phyloP scores from a whole-genome alignment of 2,888 invertebrate genomes.

The Cephus rjabovi region DNA sequence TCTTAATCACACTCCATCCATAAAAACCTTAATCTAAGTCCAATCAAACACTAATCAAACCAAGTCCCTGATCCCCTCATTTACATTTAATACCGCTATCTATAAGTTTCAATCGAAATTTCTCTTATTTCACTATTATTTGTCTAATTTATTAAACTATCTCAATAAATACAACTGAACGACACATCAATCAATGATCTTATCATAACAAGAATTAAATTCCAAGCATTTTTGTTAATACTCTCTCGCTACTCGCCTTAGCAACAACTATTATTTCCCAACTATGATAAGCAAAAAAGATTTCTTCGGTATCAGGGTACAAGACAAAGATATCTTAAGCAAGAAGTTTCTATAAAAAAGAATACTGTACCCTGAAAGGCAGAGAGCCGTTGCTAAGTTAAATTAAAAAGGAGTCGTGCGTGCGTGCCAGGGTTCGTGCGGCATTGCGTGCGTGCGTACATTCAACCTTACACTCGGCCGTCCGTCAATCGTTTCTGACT shows the following conservation, averaged over 20 bases:
- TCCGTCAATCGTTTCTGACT: constrained; percentile 1
- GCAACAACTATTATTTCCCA: not conserved
- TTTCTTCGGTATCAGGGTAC: not conserved
- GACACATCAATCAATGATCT: not conserved
- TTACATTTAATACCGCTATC: not conserved
- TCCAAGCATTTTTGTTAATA: not conserved
- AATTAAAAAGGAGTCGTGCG: constrained; percentile 18
- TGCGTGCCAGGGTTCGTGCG: constrained; percentile 24
- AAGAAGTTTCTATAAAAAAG: not conserved
- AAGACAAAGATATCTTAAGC: not conserved
- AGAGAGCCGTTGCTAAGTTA: not conserved
- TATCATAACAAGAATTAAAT: not conserved
- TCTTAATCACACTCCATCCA: not conserved
- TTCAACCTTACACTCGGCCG: constrained; percentile 2
- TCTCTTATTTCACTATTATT: not conserved
- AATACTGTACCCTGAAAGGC: not conserved
- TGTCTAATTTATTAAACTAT: not conserved
- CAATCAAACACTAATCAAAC: not conserved
- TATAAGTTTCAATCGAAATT: not conserved
- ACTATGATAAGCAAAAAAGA: not conserved
- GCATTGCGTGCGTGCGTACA: constrained; percentile 25
- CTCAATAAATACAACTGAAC: not conserved
- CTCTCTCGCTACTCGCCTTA: not conserved
- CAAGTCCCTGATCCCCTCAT: not conserved
- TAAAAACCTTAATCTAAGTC: not conserved